A percentile compares a stretch with the other conserved stretches of the same genome.
These are phyloP conservation scores for Hippocampus kuda DNA, from an alignment of 2,797 vertebrate species.

Conservation along the genomic window DNA sequence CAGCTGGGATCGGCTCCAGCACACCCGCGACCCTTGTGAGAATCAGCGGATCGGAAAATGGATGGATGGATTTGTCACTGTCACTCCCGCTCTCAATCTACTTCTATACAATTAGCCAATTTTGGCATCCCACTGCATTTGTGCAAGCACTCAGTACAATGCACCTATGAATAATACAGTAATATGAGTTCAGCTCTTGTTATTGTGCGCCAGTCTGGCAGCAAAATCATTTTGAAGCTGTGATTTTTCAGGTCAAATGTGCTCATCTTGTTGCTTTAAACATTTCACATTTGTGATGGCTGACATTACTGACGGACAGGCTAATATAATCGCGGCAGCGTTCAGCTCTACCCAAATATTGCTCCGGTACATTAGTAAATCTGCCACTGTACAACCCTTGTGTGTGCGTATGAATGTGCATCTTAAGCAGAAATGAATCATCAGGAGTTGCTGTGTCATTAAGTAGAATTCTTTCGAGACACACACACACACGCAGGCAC, in stretches of 20 bases:
- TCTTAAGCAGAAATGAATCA: constrained; percentile 24
- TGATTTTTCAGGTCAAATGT: background rate
- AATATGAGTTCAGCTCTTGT: background rate
- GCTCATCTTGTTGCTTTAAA: background rate
- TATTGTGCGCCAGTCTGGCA: background rate
- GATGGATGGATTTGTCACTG: no score
- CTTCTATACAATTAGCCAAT: background rate
- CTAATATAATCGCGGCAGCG: constrained; percentile 1
- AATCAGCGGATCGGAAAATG: no score
- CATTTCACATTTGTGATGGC: background rate
- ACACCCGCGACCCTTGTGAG: no score
- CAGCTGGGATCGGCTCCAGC: no score
- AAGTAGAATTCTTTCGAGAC: constrained; percentile 4
- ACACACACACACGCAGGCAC: no score
- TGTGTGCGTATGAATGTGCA: constrained; percentile 11
- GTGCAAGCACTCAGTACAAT: background rate
- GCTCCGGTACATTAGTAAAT: constrained; percentile 10
- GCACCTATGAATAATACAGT: background rate
- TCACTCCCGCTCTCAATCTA: background rate
- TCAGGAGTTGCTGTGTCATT: constrained; percentile 22
- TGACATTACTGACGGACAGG: background rate
- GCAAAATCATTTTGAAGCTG: background rate
- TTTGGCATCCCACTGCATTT: background rate
- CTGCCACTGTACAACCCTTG: constrained; percentile 14
- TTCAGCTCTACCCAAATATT: constrained; percentile 12